Conservation (phyloP, 2,113 vertebrate species). For the Labeo catla region DNA sequence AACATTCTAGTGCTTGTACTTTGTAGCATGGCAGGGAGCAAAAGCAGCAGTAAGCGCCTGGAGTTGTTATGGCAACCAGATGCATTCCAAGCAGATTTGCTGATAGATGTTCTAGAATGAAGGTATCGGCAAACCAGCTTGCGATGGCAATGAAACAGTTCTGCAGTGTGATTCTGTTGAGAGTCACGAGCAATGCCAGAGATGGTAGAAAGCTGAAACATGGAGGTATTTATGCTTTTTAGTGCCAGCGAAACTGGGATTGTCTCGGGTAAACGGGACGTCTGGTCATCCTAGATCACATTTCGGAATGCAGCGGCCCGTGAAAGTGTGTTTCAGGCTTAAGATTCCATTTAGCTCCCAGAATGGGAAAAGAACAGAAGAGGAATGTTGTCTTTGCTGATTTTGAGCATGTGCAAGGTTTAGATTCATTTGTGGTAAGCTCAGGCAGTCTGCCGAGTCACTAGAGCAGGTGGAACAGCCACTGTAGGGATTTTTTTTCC, state of each 20-base stretch:
- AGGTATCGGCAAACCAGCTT: not conserved
- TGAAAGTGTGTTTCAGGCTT: conserved; percentile 17
- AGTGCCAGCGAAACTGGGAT: not conserved
- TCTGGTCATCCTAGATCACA: conserved; percentile 19
- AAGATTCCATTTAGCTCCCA: conserved; percentile 1
- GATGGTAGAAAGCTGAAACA: not conserved
- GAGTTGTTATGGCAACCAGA: conserved; percentile 29
- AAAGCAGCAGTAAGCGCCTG: not conserved
- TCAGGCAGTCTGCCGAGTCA: conserved; percentile 11
- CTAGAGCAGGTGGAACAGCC: not conserved
- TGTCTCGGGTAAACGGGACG: not conserved
- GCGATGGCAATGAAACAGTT: not conserved
- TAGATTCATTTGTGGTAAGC: not conserved
- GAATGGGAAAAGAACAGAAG: conserved; percentile 7
- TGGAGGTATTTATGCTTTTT: not conserved
- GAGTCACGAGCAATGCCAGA: not conserved
- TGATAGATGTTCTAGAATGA: conserved; percentile 18
- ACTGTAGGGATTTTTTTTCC: not conserved
- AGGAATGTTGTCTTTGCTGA: conserved; percentile 4
- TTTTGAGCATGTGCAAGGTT: conserved; percentile 16
- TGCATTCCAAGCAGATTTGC: conserved; percentile 18
- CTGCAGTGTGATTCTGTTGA: conserved; percentile 8
- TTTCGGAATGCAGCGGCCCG: not conserved
- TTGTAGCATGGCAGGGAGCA: not conserved
- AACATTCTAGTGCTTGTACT: no score